Conservation (phyloP, 2,888 invertebrate genomes). For the Andrena haemorrhoa region DNA sequence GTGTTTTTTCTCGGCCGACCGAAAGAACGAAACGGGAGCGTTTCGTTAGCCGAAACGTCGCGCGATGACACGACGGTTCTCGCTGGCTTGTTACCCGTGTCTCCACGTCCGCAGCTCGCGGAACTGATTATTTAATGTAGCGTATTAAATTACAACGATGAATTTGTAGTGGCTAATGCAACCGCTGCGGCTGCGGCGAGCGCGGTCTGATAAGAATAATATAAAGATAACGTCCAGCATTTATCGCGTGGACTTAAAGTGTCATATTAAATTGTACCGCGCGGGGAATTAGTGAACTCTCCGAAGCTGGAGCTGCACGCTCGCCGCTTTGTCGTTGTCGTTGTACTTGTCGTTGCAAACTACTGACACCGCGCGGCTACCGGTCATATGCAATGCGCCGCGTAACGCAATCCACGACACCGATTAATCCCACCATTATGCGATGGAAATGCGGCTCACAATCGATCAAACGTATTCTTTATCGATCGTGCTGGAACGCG, state of each 20-base stretch:
- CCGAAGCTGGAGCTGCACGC: slow-evolving; percentile 2
- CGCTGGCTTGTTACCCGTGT: neutral
- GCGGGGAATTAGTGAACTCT: slow-evolving; percentile 26
- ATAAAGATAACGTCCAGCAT: slow-evolving; percentile 42
- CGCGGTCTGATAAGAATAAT: slow-evolving; percentile 30
- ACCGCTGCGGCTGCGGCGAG: neutral
- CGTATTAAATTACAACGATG: slow-evolving; percentile 22
- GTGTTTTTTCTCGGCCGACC: neutral
- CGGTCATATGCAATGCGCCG: too few relatives aligned
- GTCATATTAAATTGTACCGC: slow-evolving; percentile 50
- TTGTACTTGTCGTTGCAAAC: neutral
- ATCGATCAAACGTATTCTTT: slow-evolving; percentile 24
- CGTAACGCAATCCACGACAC: slow-evolving; percentile 10
- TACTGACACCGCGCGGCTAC: neutral
- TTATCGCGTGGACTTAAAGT: slow-evolving; percentile 32
- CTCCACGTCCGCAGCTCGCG: neutral
- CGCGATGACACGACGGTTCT: slow-evolving; percentile 9
- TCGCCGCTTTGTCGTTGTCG: slow-evolving; percentile 7
- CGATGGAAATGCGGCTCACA: neutral
- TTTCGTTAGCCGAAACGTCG: slow-evolving; percentile 6
- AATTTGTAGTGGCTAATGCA: slow-evolving; percentile 27
- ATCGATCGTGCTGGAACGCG: slow-evolving; percentile 6
- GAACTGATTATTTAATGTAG: slow-evolving; percentile 14
- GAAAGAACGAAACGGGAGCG: neutral
- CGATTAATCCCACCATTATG: slow-evolving; percentile 13